A percentile compares a stretch with the other conserved stretches of the same genome.
Evolutionary conservation across 2,797 vertebrate genomes (phyloP).

Genomic region (Takifugu rubripes): DNA sequence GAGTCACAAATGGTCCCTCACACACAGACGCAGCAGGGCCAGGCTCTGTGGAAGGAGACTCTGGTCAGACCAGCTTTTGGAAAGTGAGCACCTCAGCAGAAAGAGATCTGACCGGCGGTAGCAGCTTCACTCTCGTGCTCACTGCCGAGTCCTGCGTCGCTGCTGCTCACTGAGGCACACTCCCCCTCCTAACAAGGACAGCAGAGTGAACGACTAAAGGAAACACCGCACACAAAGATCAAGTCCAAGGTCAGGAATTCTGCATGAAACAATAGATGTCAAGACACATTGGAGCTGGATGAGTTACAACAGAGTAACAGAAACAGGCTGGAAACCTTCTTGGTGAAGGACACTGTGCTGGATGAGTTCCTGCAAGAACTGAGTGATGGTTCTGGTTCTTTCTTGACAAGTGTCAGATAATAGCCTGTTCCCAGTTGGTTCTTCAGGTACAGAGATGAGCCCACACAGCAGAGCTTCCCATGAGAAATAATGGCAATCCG

Average conservation of each 20-base stretch:
- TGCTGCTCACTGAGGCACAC: slow-evolving; percentile 90
- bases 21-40: slow-evolving; percentile 30
- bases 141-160: slow-evolving; percentile 93
- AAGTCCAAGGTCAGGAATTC: too few species aligned
- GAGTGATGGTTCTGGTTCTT: slow-evolving; percentile 85
- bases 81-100: background rate
- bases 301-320: background rate
- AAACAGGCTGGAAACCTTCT: slow-evolving; percentile 74
- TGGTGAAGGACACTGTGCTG: slow-evolving; percentile 87
- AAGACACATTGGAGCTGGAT: background rate
- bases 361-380: slow-evolving; percentile 92
- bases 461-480: slow-evolving; percentile 93
- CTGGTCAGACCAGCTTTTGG: slow-evolving; percentile 8
- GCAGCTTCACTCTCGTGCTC: slow-evolving; percentile 96
- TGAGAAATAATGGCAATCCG: slow-evolving; percentile 97
- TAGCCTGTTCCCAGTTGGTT: slow-evolving; percentile 95
- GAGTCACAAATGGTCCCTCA: slow-evolving; percentile 18
- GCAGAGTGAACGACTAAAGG: background rate
- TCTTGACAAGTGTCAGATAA: slow-evolving; percentile 95
- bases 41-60: slow-evolving; percentile 42
- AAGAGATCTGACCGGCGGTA: slow-evolving; percentile 82
- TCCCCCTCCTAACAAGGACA: slow-evolving; percentile 77
- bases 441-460: slow-evolving; percentile 93
- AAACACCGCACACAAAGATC: background rate
- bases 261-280: too few species aligned